Evolutionary conservation across 2,797 vertebrate species (phyloP).

Genomic region (Kryptopterus vitreolus): DNA sequence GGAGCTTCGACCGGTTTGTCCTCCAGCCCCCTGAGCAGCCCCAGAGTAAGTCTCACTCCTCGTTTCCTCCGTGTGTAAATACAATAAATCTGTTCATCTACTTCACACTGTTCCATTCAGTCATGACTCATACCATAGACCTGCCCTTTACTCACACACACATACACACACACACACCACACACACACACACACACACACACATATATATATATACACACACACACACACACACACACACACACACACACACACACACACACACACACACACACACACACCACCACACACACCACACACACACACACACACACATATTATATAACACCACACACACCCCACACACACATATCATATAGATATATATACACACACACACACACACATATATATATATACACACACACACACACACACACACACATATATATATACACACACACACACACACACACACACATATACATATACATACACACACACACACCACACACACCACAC

Average conservation of each 20-base stretch:
- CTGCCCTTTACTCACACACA: not conserved
- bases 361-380: not conserved
- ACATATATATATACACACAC: not conserved
- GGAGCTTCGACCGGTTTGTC: conserved; percentile 89
- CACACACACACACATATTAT: not conserved
- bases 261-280: conserved; percentile 8
- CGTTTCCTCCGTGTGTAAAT: not conserved
- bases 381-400: conserved; percentile 24
- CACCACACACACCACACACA: conserved; percentile 1
- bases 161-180: conserved; percentile 16
- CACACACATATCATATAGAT: conserved; percentile 18
- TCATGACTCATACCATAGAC: conserved; percentile 57
- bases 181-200: conserved; percentile 6
- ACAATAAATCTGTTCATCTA: conserved; percentile 40
- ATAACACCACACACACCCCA: too few relatives aligned
- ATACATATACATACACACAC: not conserved
- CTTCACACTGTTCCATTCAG: conserved; percentile 59
- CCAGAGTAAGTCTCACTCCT: conserved; percentile 77
- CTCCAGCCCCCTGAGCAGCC: conserved; percentile 80
- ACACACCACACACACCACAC: conserved; percentile 20
- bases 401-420: not conserved
- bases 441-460: conserved; percentile 11
- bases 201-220: conserved; percentile 24
- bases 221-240: not conserved
- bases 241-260: conserved; percentile 9